Evolutionary conservation across 2,888 invertebrate species (phyloP), one percentile per base, ranked within the genome.

Genomic region (Yponomeuta cagnagella): DNA sequence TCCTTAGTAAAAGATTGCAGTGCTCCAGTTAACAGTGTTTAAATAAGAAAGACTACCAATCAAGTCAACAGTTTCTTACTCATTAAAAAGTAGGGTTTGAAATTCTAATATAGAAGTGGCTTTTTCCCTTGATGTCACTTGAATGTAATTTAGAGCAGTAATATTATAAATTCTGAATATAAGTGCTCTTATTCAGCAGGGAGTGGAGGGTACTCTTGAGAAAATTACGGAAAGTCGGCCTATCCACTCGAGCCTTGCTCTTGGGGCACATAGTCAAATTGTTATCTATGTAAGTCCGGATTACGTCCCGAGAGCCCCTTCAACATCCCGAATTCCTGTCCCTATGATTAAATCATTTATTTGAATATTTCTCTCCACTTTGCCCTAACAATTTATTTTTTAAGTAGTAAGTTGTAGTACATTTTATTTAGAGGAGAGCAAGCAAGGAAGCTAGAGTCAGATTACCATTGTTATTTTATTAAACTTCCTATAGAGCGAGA

Each of bases 101-200:
- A 31, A 10, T 58, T 65, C 12, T 58, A 15, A 58, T 12, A 58
- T 58, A 58, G 52, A 58, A 58, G 83, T 84, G 80, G 79, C 83
- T 82, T 81, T 80, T 80, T 80, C 80, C 80, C 82, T 75, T 5
- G 76, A 79, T 76, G 79, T 79, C 78, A 80, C 82, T 82, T 75
- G 76, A 82, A 80, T 80, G 76, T 78, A 87, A 86, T 85, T 87
- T 88, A 85, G 84, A 84, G 84, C 84, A 83, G 82, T 85, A 86
- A 89, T 89, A 90, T 90, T 89, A 90, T 90, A 91, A 90, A 92
- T 91, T 89, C 85, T 76, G 82, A 86, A 85, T 85, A 87, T 86
- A 86, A 91, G 90, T 82, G 78, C 88, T 82, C 89, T 89, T 82
- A 83, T 80, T 86, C 85, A 83, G 86, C 86, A 84, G 82, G 79